phyloP scores from a whole-genome alignment of 2,797 vertebrate species.

The Sebastiscus tertius region DNA sequence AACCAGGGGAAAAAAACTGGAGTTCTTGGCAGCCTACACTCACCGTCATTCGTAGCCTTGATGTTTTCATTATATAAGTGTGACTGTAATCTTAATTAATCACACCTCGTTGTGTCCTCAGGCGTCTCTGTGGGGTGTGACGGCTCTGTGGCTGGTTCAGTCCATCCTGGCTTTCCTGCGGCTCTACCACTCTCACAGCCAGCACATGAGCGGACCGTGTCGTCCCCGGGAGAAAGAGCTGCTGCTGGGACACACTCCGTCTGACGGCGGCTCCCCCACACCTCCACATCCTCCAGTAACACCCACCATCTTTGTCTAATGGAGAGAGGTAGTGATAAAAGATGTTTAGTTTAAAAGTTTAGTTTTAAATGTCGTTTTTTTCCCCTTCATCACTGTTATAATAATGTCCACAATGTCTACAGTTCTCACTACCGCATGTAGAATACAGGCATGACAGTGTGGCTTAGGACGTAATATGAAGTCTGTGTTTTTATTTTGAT shows the following conservation, averaged over 20 bases:
- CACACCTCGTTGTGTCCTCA: slow-evolving; percentile 40
- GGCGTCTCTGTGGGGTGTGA: slow-evolving; percentile 83
- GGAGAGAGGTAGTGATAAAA: not conserved
- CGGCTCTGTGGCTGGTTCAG: slow-evolving; percentile 81
- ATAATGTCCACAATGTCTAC: not conserved
- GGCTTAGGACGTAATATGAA: not conserved
- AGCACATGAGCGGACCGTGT: slow-evolving; percentile 80
- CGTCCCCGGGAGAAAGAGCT: slow-evolving; percentile 84
- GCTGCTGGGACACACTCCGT: slow-evolving; percentile 71
- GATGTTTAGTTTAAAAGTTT: not conserved
- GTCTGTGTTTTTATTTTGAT: not conserved
- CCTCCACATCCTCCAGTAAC: slow-evolving; percentile 65
- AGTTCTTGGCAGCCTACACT: not conserved
- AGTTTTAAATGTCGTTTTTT: not conserved
- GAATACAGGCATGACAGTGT: not conserved
- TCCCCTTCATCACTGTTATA: not conserved
- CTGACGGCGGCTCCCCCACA: slow-evolving; percentile 63
- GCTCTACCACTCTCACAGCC: slow-evolving; percentile 85
- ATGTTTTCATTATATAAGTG: not conserved
- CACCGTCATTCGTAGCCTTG: not conserved
- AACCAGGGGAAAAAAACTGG: not conserved
- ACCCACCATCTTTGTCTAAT: slow-evolving; percentile 72
- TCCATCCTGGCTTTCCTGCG: slow-evolving; percentile 85
- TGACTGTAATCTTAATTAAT: not conserved
- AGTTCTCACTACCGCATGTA: not conserved